Base-by-base conservation (phyloP, 2,888 invertebrate genomes). In the Amphiduros pacificus region DNA sequence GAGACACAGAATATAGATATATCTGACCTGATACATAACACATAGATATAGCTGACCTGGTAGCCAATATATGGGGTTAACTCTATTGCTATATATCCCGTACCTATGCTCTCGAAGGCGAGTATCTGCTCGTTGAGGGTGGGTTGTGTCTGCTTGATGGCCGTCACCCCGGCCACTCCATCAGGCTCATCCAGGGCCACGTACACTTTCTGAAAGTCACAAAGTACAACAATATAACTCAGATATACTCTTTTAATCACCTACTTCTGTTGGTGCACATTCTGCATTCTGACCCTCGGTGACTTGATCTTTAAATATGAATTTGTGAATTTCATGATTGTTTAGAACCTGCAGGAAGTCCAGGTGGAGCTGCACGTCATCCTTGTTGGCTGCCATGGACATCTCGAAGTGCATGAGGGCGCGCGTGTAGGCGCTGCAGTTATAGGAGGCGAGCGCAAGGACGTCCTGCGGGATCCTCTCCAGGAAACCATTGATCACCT, bases 171-270 rank as follows among this genome's bases (percentile, higher is more conserved):
- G 67, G 91, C 89, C 0, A 96, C 91, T 11, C 93, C 92, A 81
- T 97, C 96, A 0, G 93, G 89, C 79, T 97, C 95, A 79, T 93
- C 91, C 65, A 97, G 81, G 64, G 91, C 87, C 0, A 92, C 91
- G 79, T 95, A 95, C 72, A 96, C 89, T 85, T 92, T 90, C 85
- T 87, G 74, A 44, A 44, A 44, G 22, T n/a, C n/a, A n/a, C n/a
- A n/a, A n/a, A n/a, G n/a, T n/a, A n/a, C n/a, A n/a, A n/a, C n/a
- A n/a, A n/a, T n/a, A n/a, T n/a, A n/a, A n/a, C n/a, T n/a, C n/a
- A n/a, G n/a, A n/a, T n/a, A n/a, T n/a, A n/a, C n/a, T n/a, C n/a
- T n/a, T n/a, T n/a, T n/a, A n/a, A n/a, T n/a, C n/a, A n/a, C n/a
- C n/a, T n/a, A n/a, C n/a, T n/a, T n/a, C n/a, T n/a, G n/a, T n/a